Evolutionary conservation across 2,797 vertebrate species (phyloP).

Genomic region (Tokudaia muenninki): DNA sequence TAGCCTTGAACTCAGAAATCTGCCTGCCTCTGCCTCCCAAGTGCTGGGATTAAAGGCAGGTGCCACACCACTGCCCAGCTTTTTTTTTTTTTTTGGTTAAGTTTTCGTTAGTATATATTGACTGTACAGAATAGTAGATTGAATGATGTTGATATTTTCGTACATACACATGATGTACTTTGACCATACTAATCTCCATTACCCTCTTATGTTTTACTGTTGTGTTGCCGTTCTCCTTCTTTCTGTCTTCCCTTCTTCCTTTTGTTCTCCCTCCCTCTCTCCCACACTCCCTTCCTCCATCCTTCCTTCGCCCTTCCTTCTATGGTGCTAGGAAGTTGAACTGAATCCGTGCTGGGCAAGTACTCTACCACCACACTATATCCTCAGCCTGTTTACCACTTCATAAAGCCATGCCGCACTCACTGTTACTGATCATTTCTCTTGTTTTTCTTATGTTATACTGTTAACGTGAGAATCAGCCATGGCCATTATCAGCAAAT

Average conservation of each 20-base stretch:
- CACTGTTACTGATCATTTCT: not conserved
- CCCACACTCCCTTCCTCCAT: too few species aligned
- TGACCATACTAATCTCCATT: too few species aligned
- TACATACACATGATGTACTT: not conserved
- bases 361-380: not conserved
- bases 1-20: too few species aligned
- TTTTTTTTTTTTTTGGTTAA: too few species aligned
- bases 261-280: too few species aligned
- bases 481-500: not conserved
- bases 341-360: not conserved
- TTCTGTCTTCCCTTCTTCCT: too few species aligned
- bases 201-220: not conserved
- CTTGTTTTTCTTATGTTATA: not conserved
- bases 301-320: too few species aligned
- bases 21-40: too few species aligned
- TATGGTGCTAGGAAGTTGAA: not conserved
- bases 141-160: not conserved
- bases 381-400: not conserved
- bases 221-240: not conserved
- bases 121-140: not conserved
- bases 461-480: not conserved
- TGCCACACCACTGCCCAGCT: too few species aligned
- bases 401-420: not conserved
- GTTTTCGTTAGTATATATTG: not conserved
- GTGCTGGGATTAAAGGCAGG: too few species aligned